Percentiles rank a stretch among this genome's conserved stretches.
phyloP scores from a whole-genome alignment of 2,113 vertebrate genomes.

The Scolopax mira region DNA sequence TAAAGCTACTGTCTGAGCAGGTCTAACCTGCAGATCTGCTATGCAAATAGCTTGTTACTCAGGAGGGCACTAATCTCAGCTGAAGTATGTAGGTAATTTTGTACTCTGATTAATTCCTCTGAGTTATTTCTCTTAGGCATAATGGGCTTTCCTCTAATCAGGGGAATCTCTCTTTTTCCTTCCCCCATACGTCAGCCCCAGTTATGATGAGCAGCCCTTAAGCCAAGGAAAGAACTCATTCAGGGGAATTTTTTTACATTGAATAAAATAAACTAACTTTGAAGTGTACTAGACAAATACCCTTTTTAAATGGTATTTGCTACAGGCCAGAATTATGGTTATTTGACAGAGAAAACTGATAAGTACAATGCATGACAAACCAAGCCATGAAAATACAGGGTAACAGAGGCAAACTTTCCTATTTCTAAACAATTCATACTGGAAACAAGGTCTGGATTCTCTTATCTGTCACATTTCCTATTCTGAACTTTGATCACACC shows the following conservation, averaged over 20 bases:
- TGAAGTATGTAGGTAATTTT: not conserved
- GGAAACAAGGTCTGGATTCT: not conserved
- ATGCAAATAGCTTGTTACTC: not conserved
- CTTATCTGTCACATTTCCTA: constrained; percentile 1
- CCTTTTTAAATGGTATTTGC: not conserved
- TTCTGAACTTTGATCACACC: not conserved
- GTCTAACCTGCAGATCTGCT: constrained; percentile 45
- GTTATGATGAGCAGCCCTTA: not conserved
- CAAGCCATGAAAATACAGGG: not conserved
- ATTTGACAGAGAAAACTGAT: not conserved
- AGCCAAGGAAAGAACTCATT: not conserved
- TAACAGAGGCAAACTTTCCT: not conserved
- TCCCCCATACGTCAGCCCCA: not conserved
- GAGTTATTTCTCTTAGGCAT: not conserved
- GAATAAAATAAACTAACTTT: not conserved
- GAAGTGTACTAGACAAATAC: not conserved
- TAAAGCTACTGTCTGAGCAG: constrained; percentile 27
- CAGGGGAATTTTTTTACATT: not conserved
- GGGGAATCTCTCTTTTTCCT: not conserved
- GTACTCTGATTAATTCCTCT: not conserved
- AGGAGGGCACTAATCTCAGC: not conserved
- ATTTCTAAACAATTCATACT: not conserved
- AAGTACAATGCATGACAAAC: not conserved
- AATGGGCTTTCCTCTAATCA: not conserved
- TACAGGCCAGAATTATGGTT: not conserved